These are phyloP conservation scores for Episyrphus balteatus DNA, from an alignment of 1,140 invertebrate genomes.

Conservation along the genomic window DNA sequence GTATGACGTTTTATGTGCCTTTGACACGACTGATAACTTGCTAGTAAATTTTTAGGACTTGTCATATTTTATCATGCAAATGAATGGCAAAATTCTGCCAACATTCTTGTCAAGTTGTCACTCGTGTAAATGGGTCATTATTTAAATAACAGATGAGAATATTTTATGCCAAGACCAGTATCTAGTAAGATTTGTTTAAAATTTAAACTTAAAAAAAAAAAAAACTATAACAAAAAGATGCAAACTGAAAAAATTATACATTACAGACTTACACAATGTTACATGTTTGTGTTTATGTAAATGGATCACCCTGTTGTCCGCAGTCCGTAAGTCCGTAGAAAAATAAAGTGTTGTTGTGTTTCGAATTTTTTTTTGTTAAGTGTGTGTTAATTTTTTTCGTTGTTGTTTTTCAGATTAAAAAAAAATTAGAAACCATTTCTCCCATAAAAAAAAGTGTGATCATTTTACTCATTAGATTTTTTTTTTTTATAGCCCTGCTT, in stretches of 20 bases:
- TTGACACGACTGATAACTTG: too few relatives aligned
- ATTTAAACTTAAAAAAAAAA: not conserved
- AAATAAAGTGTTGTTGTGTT: constrained; percentile 7
- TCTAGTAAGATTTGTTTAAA: not conserved
- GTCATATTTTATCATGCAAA: too few relatives aligned
- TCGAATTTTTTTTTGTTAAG: constrained; percentile 8
- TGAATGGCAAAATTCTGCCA: too few relatives aligned
- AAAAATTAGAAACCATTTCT: not conserved
- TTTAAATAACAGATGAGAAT: too few relatives aligned
- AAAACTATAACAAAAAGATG: not conserved
- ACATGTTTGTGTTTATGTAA: constrained; percentile 73
- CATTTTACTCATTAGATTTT: too few relatives aligned
- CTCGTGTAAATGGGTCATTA: too few relatives aligned
- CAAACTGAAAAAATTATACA: not conserved
- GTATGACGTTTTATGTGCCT: too few relatives aligned
- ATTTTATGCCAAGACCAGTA: too few relatives aligned
- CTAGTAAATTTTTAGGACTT: too few relatives aligned
- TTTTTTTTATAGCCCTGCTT: too few relatives aligned
- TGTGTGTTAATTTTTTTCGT: constrained; percentile 9
- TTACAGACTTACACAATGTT: constrained; percentile 80
- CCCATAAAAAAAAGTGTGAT: too few relatives aligned
- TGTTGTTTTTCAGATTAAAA: constrained; percentile 7
- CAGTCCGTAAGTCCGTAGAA: constrained; percentile 57
- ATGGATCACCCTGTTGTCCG: constrained; percentile 69
- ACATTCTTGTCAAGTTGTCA: too few relatives aligned